Base-by-base conservation (phyloP, 1,140 invertebrate genomes). In the Ptiloglossa arizonensis region DNA sequence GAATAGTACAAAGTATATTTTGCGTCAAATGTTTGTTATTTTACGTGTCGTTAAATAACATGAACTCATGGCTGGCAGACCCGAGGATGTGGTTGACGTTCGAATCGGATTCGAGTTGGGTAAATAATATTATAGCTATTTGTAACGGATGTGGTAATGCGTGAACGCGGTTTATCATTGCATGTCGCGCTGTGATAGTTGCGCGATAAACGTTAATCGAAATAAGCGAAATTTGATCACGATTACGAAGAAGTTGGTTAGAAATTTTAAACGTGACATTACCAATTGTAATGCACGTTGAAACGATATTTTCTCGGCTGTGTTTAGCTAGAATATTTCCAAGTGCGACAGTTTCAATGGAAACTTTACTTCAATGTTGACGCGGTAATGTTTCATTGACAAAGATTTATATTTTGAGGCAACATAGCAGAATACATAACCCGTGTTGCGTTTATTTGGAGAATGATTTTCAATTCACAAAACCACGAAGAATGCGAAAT, bases 61-160 rank as follows among this genome's bases (percentile, higher is more conserved):
- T 89, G 88, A 88, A 86, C 74, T 79, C 82, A 38, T 89, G 86
- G 87, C 56, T 88, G 15, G 79, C 82, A 9, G 77, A 87, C 79
- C 84, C 86, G 24, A 71, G 75, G 44, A 86, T 76, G 41, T 90
- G 88, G 87, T 73, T 89, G 67, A 75, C 70, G 24, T 88, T 88
- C 63, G 86, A 88, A 22, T 76, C 82, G 44, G 85, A 85, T 2
- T 75, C 81, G 11, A 68, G 67, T 48, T 50, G 70, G 89, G 89
- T 90, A 90, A 89, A 79, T 85, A 68, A 50, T 62, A 29, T 44
- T 72, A 15, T 11, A 50, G 38, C 5, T 54, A 2, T 2, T 80
- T 72, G 32, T 13, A 46, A 72, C 5, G 24, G 15, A 15, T 32
- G 50, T 41, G 32, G 9, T 38, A 3, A 52, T 17, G 27, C 44